Percentiles rank a stretch among this genome's conserved stretches.
These are phyloP conservation scores for Hylaeus volcanicus DNA, from an alignment of 1,140 invertebrate genomes.

Conservation along the genomic window DNA sequence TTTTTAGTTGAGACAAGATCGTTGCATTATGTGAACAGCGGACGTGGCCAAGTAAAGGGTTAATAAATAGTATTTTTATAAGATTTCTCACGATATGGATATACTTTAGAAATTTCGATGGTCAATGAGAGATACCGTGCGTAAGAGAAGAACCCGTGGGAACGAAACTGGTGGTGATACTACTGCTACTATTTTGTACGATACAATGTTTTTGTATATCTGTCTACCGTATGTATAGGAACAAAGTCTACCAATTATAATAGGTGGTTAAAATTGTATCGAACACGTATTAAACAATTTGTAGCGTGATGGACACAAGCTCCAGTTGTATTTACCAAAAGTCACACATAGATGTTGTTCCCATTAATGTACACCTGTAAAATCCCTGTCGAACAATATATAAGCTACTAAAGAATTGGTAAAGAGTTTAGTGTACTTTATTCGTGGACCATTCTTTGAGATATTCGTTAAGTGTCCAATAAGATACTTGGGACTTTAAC, in stretches of 20 bases:
- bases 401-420: slow-evolving; percentile 59
- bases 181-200: slow-evolving; percentile 75
- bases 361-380: slow-evolving; percentile 75
- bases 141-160: slow-evolving; percentile 44
- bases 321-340: slow-evolving; percentile 67
- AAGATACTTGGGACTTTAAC: not conserved
- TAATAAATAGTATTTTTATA: slow-evolving; percentile 26
- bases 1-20: not conserved
- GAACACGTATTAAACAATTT: slow-evolving; percentile 60
- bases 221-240: slow-evolving; percentile 66
- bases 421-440: slow-evolving; percentile 44
- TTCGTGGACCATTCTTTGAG: not conserved
- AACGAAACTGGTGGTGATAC: slow-evolving; percentile 67
- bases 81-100: slow-evolving; percentile 11
- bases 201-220: slow-evolving; percentile 76
- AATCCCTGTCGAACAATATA: slow-evolving; percentile 73
- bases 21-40: not conserved
- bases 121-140: slow-evolving; percentile 29
- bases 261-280: slow-evolving; percentile 50
- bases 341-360: slow-evolving; percentile 71
- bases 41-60: slow-evolving; percentile 24
- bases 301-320: slow-evolving; percentile 44
- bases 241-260: slow-evolving; percentile 57
- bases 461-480: not conserved
- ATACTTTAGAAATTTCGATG: not conserved